Base-by-base conservation (phyloP, 1,140 invertebrate genomes). In the Portunus trituberculatus region DNA sequence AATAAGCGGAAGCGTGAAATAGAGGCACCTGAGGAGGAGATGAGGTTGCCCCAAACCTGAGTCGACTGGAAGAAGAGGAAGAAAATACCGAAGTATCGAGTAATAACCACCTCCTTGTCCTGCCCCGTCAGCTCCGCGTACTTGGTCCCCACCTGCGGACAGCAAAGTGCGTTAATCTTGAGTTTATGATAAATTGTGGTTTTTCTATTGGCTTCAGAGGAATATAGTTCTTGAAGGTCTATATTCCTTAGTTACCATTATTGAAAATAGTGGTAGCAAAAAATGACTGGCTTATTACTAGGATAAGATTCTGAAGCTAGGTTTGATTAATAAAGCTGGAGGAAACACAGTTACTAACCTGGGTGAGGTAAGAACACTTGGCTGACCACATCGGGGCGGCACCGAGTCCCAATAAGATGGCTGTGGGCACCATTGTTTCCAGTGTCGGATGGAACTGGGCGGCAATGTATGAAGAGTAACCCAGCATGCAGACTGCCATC, bases 11-110 rank as follows among this genome's bases (percentile, higher is more conserved):
- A n/a, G 6, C 67, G 0, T 76, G 67, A 76, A 20, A 1, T 1
- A 76, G 16, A 46, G 8, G 32, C 16, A 99, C 98, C 98, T 96
- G 99, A 97, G 92, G 99, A 99, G 25, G 99, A 99, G 96, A 99
- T 98, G 52, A 99, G 97, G 97, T 99, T 99, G 96, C 99, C 99
- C 98, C 99, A 99, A 14, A 99, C 98, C 97, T 99, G 98, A 94
- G 99, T 98, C 0, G 98, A 98, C 97, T 99, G 99, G 98, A 99
- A 99, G 94, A 99, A 98, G 96, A 99, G 98, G 97, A 99, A 99
- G 98, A 99, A 99, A 97, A 99, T 98, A 31, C 99, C 99, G 97
- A 99, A 99, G 97, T 99, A 99, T 96, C 98, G 97, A 67, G 99
- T 98, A 93, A 99, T 98, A 96, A 99, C 98, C 16, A 98, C 98